Evolutionary conservation across 2,797 vertebrate species (phyloP).

Genomic region (Hoplostethus mediterraneus): DNA sequence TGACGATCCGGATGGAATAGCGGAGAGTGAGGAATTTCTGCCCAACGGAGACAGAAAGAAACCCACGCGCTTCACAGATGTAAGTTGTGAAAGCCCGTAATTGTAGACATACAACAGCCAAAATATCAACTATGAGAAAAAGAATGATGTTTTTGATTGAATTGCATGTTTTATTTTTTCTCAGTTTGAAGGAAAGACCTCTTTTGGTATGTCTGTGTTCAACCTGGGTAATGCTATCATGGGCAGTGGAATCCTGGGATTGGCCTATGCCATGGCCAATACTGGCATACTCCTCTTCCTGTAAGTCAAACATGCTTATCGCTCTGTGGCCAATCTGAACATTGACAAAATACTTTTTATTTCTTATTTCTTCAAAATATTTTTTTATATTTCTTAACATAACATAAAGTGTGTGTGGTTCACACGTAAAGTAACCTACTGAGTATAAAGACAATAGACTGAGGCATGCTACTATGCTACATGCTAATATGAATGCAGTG

Average conservation of each 20-base stretch:
- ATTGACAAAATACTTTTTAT: not conserved
- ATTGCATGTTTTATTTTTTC: slow-evolving; percentile 12
- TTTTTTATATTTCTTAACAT: too few species aligned
- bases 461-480: too few species aligned
- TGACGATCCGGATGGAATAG: slow-evolving; percentile 84
- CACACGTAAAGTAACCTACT: not conserved
- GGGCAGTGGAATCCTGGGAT: slow-evolving; percentile 98
- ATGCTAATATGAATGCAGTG: not conserved
- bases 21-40: slow-evolving; percentile 91
- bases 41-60: slow-evolving; percentile 88
- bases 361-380: too few species aligned
- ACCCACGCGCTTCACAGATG: slow-evolving; percentile 91
- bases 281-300: slow-evolving; percentile 95
- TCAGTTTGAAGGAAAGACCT: slow-evolving; percentile 98
- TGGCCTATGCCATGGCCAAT: slow-evolving; percentile 99
- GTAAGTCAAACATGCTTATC: slow-evolving; percentile 84
- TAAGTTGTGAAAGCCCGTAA: slow-evolving; percentile 75
- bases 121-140: not conserved
- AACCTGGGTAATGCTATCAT: slow-evolving; percentile 99
- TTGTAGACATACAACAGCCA: not conserved
- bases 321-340: not conserved
- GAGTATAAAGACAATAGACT: too few species aligned
- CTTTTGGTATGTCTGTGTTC: slow-evolving; percentile 98
- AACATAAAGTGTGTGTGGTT: not conserved
- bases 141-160: not conserved